Evolutionary conservation across 2,797 vertebrate species (phyloP).

Genomic region (Silurus aristotelis): DNA sequence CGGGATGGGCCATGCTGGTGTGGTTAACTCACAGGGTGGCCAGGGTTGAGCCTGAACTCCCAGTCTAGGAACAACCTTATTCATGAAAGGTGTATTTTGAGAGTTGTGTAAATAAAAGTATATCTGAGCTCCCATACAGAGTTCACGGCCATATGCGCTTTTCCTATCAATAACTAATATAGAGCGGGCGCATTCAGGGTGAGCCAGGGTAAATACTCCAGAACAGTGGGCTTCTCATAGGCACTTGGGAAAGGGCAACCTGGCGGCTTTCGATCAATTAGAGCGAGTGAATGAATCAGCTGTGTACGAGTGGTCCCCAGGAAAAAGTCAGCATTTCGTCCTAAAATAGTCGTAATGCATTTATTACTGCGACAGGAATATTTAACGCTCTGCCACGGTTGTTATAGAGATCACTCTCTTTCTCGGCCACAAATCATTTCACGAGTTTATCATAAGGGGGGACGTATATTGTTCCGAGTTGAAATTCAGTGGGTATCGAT

Average conservation of each 20-base stretch:
- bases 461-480: conserved; percentile 11
- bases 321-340: neutral
- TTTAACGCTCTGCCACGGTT: conserved; percentile 9
- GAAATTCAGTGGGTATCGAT: conserved; percentile 18
- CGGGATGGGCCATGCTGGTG: conserved; percentile 58
- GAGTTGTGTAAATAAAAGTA: conserved; percentile 48
- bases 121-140: conserved; percentile 40
- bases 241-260: conserved; percentile 14
- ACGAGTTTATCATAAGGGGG: conserved; percentile 23
- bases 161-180: conserved; percentile 51
- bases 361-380: conserved; percentile 31
- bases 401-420: conserved; percentile 7
- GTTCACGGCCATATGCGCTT: conserved; percentile 38
- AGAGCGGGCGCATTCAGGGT: conserved; percentile 21
- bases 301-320: neutral
- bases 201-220: conserved; percentile 40
- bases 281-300: neutral
- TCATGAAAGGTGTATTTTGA: conserved; percentile 52
- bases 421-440: conserved; percentile 10
- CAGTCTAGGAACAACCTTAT: conserved; percentile 43
- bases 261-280: neutral
- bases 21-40: conserved; percentile 53
- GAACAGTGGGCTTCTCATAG: conserved; percentile 28
- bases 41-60: conserved; percentile 26
- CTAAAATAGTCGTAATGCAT: neutral